Conservation (phyloP, 2,113 vertebrate genomes). For the Nothobranchius furzeri region DNA sequence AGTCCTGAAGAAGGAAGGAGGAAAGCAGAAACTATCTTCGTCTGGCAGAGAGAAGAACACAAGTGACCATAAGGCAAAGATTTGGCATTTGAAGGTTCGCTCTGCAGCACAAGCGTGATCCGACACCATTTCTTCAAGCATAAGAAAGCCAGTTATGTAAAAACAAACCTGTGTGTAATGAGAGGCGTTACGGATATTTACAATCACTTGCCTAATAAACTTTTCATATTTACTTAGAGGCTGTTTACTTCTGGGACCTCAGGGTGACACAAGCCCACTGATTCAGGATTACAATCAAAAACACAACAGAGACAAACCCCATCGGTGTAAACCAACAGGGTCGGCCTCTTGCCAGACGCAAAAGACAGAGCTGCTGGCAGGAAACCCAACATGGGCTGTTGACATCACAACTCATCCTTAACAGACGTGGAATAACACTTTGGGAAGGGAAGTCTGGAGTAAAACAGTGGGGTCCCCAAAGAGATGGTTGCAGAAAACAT, state of each 20-base stretch:
- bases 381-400: conserved; percentile 61
- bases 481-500: conserved; percentile 32
- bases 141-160: conserved; percentile 23
- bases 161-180: conserved; percentile 63
- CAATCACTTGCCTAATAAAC: conserved; percentile 63
- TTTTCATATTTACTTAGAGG: conserved; percentile 48
- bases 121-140: conserved; percentile 8
- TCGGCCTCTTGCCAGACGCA: conserved; percentile 60
- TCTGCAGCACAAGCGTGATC: conserved; percentile 24
- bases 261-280: conserved; percentile 46
- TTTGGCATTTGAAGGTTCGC: conserved; percentile 13
- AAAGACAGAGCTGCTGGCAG: conserved; percentile 62
- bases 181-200: conserved; percentile 48
- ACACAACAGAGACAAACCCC: conserved; percentile 62
- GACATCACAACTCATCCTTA: conserved; percentile 65
- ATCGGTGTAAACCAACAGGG: conserved; percentile 53
- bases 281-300: conserved; percentile 71
- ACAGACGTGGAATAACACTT: conserved; percentile 70
- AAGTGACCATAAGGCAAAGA: not conserved
- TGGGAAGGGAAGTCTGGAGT: conserved; percentile 29
- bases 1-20: conserved; percentile 15
- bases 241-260: conserved; percentile 40
- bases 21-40: conserved; percentile 31
- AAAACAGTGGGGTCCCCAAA: conserved; percentile 18
- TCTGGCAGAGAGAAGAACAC: conserved; percentile 40